Conservation (phyloP, 1,140 invertebrate species). For the Oryzaephilus surinamensis region DNA sequence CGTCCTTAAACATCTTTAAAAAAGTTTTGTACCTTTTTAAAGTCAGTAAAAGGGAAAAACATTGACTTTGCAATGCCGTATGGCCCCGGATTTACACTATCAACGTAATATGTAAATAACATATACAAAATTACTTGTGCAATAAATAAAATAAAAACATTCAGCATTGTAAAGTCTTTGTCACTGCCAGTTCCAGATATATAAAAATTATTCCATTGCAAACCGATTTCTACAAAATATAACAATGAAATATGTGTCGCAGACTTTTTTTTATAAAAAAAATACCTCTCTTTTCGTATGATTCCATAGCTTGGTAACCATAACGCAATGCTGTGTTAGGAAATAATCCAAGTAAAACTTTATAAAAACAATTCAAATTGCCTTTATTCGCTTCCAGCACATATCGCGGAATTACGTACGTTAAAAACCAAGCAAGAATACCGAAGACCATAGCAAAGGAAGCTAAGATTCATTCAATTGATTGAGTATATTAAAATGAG, state of each 20-base stretch:
- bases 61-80: slow-evolving; percentile 29
- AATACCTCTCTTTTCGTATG: slow-evolving; percentile 30
- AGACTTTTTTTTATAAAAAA: background rate
- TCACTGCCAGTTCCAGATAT: slow-evolving; percentile 14
- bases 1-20: background rate
- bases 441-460: slow-evolving; percentile 5
- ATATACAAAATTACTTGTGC: slow-evolving; percentile 25
- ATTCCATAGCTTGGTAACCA: slow-evolving; percentile 27
- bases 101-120: slow-evolving; percentile 27
- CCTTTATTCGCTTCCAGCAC: background rate
- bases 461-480: background rate
- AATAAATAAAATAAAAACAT: slow-evolving; percentile 26
- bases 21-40: background rate
- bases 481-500: too few species aligned
- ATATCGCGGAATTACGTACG: slow-evolving; percentile 4
- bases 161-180: slow-evolving; percentile 23
- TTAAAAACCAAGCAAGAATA: slow-evolving; percentile 12
- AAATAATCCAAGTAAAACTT: slow-evolving; percentile 20
- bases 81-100: slow-evolving; percentile 27
- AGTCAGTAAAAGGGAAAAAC: slow-evolving; percentile 21
- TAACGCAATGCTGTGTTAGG: slow-evolving; percentile 29
- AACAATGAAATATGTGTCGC: slow-evolving; percentile 2
- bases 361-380: slow-evolving; percentile 5
- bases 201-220: slow-evolving; percentile 25
- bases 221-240: slow-evolving; percentile 21